A percentile compares a stretch with the other conserved stretches of the same genome.
Conservation (phyloP, 2,797 vertebrate genomes). For the Phrynocephalus guinanensis region DNA sequence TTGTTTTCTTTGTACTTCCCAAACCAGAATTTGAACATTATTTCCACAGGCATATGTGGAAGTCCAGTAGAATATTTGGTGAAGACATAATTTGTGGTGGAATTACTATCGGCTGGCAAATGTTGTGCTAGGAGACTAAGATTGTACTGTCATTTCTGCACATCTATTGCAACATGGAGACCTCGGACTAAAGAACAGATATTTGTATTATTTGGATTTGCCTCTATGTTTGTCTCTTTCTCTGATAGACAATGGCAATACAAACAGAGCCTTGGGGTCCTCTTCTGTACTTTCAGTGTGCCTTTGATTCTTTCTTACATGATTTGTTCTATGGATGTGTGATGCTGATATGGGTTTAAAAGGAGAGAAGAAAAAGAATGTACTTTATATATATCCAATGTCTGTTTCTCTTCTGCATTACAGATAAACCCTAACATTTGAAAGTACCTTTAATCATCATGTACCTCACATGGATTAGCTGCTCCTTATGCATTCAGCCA, state of each 20-base stretch:
- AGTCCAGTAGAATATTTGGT: background rate
- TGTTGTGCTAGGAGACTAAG: background rate
- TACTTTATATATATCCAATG: background rate
- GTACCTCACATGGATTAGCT: background rate
- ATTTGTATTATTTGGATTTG: slow-evolving; percentile 21
- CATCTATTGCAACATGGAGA: background rate
- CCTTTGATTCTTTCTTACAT: slow-evolving; percentile 9
- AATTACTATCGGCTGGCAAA: background rate
- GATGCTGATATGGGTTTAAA: background rate
- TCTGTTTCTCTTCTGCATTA: background rate
- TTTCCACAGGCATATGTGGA: background rate
- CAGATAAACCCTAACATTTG: background rate
- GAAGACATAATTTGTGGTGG: background rate
- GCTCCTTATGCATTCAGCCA: background rate
- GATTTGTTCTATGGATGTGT: background rate
- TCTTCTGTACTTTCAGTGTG: slow-evolving; percentile 22
- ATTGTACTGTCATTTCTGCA: background rate
- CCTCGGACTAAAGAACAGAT: slow-evolving; percentile 2
- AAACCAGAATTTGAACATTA: background rate
- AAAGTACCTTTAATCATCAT: background rate
- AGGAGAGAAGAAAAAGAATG: background rate
- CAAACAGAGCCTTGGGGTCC: background rate
- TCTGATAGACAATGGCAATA: background rate
- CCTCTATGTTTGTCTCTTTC: slow-evolving; percentile 26
- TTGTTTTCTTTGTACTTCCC: background rate